A percentile compares a stretch with the other conserved stretches of the same genome.
Conservation (phyloP, 2,113 vertebrate genomes). For the Leucoraja erinaceus region DNA sequence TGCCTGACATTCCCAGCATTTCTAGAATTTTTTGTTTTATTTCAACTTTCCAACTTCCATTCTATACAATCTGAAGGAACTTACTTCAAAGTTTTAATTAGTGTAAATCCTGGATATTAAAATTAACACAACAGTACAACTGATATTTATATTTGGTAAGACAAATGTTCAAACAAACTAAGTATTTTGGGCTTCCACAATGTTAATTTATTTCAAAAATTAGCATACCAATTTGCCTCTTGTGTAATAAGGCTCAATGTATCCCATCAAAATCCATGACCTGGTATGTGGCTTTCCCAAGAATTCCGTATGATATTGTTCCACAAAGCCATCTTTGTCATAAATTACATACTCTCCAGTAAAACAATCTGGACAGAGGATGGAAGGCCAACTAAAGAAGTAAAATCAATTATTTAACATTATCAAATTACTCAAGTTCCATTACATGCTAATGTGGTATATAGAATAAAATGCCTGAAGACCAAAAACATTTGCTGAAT, state of each 20-base stretch:
- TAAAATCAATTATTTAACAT: conserved; percentile 38
- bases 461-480: background rate
- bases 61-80: background rate
- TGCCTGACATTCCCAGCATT: too few species aligned
- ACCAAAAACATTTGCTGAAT: too few species aligned
- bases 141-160: background rate
- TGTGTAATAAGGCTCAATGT: conserved; percentile 46
- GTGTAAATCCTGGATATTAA: background rate
- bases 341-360: conserved; percentile 48
- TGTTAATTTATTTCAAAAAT: background rate
- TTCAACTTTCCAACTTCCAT: too few species aligned
- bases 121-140: background rate
- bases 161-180: background rate
- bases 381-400: conserved; percentile 56
- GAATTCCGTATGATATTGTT: conserved; percentile 57
- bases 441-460: background rate
- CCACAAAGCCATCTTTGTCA: conserved; percentile 51
- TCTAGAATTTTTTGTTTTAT: too few species aligned
- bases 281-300: conserved; percentile 56
- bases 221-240: background rate
- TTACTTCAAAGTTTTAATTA: background rate
- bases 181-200: background rate
- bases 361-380: conserved; percentile 54
- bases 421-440: background rate
- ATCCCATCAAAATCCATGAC: conserved; percentile 49